Evolutionary conservation across 1,140 invertebrate species (phyloP).

Genomic region (Panagrolaimus sp.): DNA sequence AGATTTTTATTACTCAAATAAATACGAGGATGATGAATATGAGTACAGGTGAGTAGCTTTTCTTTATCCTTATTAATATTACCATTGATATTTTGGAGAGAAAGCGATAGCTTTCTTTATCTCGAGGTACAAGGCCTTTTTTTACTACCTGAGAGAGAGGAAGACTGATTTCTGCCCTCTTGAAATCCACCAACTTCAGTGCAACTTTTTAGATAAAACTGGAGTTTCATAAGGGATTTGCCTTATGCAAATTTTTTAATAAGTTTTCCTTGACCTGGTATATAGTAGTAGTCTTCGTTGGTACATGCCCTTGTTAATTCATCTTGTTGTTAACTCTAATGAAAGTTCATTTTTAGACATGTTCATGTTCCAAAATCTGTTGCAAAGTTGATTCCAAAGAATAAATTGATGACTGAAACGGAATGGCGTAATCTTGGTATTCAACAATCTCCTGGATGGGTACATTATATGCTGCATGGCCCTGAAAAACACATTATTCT

Average conservation of each 20-base stretch:
- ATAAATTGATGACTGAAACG: constrained; percentile 83
- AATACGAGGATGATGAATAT: constrained; percentile 3
- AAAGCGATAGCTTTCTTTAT: no score
- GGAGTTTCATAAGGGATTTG: no score
- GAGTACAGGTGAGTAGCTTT: constrained; percentile 13
- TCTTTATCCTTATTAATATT: not conserved
- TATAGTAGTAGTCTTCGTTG: no score
- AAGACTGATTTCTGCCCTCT: no score
- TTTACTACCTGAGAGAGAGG: no score
- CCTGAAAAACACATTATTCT: constrained; percentile 65
- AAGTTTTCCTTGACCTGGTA: no score
- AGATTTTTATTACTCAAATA: constrained; percentile 4
- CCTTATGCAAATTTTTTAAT: no score
- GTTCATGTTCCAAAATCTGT: constrained; percentile 81
- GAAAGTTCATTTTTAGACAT: constrained; percentile 63
- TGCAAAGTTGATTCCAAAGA: constrained; percentile 76
- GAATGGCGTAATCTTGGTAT: constrained; percentile 90
- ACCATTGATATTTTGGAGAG: not conserved
- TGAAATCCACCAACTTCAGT: constrained; percentile 13
- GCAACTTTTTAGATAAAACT: not conserved
- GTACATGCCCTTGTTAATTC: no score
- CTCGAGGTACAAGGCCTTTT: no score
- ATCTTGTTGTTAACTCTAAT: not conserved
- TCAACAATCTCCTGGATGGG: constrained; percentile 86
- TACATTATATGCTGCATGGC: constrained; percentile 88